These are phyloP conservation scores for Brachyptera risi DNA, from an alignment of 2,888 invertebrate species.

Conservation along the genomic window DNA sequence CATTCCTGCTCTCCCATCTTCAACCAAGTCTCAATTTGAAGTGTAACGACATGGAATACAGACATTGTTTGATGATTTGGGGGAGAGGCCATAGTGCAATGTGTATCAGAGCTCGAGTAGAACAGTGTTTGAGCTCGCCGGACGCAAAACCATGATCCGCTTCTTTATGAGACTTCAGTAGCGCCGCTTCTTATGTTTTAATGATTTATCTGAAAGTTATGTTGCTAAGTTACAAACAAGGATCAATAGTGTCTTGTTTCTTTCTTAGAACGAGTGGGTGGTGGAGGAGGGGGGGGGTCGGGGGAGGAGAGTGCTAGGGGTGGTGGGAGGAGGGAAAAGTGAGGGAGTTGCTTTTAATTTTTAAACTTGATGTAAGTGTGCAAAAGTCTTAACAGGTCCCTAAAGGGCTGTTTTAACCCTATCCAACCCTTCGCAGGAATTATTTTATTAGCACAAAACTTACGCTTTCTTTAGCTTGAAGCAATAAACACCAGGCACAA, in stretches of 20 bases:
- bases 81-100: too few species aligned
- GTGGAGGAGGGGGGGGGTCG: neutral
- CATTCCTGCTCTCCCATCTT: too few species aligned
- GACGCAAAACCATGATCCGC: too few species aligned
- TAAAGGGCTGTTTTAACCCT: conserved; percentile 25
- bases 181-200: too few species aligned
- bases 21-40: too few species aligned
- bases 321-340: too few species aligned
- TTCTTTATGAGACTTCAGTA: too few species aligned
- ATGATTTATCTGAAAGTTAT: conserved; percentile 20
- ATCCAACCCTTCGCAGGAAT: conserved; percentile 22
- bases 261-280: neutral
- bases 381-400: conserved; percentile 27
- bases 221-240: conserved; percentile 15
- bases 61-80: too few species aligned
- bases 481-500: conserved; percentile 19
- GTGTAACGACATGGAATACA: too few species aligned
- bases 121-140: too few species aligned
- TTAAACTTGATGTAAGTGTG: conserved; percentile 30
- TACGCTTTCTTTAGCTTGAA: conserved; percentile 21
- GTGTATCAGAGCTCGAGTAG: too few species aligned
- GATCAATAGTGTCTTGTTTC: conserved; percentile 19
- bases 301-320: neutral
- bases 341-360: conserved; percentile 27
- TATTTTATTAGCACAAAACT: conserved; percentile 24